A percentile compares a stretch with the other conserved stretches of the same genome.
These are phyloP conservation scores for Anticlea derivata DNA, from an alignment of 2,888 invertebrate genomes.

Conservation along the genomic window DNA sequence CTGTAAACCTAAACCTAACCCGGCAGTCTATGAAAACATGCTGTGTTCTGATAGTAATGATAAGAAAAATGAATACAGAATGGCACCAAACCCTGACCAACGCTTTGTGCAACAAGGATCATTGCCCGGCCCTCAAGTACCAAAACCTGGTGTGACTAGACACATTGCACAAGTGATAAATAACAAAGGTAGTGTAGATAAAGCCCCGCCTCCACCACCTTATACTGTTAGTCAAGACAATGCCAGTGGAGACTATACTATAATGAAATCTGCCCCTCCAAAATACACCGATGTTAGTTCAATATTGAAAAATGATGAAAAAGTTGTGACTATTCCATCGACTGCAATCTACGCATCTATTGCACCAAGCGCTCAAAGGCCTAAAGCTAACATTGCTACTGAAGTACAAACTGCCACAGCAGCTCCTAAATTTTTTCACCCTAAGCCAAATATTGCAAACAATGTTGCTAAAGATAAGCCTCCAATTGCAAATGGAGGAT, in stretches of 20 bases:
- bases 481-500: slow-evolving; percentile 62
- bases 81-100: slow-evolving; percentile 62
- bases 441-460: slow-evolving; percentile 84
- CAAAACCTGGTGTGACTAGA: slow-evolving; percentile 62
- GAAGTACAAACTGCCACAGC: slow-evolving; percentile 81
- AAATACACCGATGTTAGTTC: slow-evolving; percentile 77
- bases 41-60: slow-evolving; percentile 68
- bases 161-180: slow-evolving; percentile 56
- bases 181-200: slow-evolving; percentile 79
- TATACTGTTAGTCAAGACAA: slow-evolving; percentile 63
- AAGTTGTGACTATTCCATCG: slow-evolving; percentile 74
- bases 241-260: slow-evolving; percentile 71
- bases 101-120: slow-evolving; percentile 73
- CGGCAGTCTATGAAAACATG: slow-evolving; percentile 79
- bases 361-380: slow-evolving; percentile 80
- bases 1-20: slow-evolving; percentile 67
- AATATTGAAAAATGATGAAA: slow-evolving; percentile 71
- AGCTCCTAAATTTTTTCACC: slow-evolving; percentile 83
- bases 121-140: slow-evolving; percentile 73
- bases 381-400: slow-evolving; percentile 80
- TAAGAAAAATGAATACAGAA: slow-evolving; percentile 68
- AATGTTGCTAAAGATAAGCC: slow-evolving; percentile 71
- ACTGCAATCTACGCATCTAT: slow-evolving; percentile 82
- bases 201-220: slow-evolving; percentile 80
- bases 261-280: slow-evolving; percentile 79